These are phyloP conservation scores for Branchellion lobata DNA, from an alignment of 2,888 invertebrate genomes.

Conservation along the genomic window DNA sequence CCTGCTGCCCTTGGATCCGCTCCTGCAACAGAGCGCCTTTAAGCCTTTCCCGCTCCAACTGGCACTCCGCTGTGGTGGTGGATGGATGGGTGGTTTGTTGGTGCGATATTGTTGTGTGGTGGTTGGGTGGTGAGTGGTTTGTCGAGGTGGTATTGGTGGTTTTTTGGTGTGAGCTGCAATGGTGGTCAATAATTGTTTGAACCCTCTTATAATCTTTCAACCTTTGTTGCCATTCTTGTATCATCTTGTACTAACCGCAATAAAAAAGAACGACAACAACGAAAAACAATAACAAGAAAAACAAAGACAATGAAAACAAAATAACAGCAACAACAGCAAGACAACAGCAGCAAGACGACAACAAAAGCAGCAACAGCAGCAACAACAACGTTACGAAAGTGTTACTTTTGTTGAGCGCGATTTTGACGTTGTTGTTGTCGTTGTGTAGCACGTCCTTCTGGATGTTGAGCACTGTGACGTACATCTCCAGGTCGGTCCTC, in stretches of 20 bases:
- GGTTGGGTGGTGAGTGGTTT: not conserved
- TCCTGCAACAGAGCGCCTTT: not conserved
- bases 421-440: constrained; percentile 64
- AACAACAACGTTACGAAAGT: no score
- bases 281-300: no score
- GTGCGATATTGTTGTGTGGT: not conserved
- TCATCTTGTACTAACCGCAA: no score
- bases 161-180: not conserved
- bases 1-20: not conserved
- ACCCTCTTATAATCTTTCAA: not conserved
- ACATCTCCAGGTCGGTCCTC: constrained; percentile 65
- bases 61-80: not conserved
- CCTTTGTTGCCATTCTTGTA: not conserved
- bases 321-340: no score
- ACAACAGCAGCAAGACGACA: no score
- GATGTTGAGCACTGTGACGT: constrained; percentile 65
- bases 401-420: constrained; percentile 56
- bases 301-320: no score
- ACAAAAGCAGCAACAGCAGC: no score
- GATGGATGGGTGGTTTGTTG: no score
- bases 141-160: not conserved
- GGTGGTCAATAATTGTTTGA: no score
- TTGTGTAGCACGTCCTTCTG: constrained; percentile 64
- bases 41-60: not conserved
- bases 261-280: no score